Evolutionary conservation across 1,140 invertebrate species (phyloP), one percentile per base, ranked within the genome.

Genomic region (Arion vulgaris): DNA sequence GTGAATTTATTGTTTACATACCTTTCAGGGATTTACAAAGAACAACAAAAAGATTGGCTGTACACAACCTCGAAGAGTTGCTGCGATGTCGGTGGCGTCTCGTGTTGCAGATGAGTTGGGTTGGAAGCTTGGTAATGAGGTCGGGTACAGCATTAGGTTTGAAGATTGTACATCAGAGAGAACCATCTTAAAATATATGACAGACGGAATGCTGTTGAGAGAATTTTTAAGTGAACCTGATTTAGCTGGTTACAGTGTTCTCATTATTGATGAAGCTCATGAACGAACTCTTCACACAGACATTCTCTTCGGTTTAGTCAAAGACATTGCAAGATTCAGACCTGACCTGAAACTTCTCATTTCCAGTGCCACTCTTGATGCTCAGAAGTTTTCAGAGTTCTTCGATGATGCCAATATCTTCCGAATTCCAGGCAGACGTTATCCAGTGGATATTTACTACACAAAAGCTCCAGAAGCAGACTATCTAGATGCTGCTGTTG

Each of bases 181-280:
- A 77, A 95, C 95, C 34, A 89, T 95, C 9, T 95, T 99, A n/a
- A 99, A 99, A 93, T 99, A 99, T 88, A 99, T 99, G 98, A 99
- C 99, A 66, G 99, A 99, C 93, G 99, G 99, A 90, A 99, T 99
- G 89, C 92, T 99, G 69, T 95, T 99, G 73, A 94, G 98, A 90
- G 99, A 99, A 93, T 99, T 99, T 93, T 93, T 99, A 1, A 96
- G 96, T 81, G 98, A 99, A 92, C 98, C 98, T 0, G 98, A 99
- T 94, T 93, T 99, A 38, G 95, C 95, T 62, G 95, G 95, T 1
- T 93, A 80, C 85, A 98, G 96, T 94, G 98, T 99, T 0, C 97
- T 99, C 95, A 99, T 99, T 83, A 98, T 99, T 91, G 98, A 99
- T 91, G 99, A 99, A 94, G 99, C 99, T 87, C 99, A 99, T 92